Evolutionary conservation across 2,888 invertebrate species (phyloP).

Genomic region (Drosophila formosana): DNA sequence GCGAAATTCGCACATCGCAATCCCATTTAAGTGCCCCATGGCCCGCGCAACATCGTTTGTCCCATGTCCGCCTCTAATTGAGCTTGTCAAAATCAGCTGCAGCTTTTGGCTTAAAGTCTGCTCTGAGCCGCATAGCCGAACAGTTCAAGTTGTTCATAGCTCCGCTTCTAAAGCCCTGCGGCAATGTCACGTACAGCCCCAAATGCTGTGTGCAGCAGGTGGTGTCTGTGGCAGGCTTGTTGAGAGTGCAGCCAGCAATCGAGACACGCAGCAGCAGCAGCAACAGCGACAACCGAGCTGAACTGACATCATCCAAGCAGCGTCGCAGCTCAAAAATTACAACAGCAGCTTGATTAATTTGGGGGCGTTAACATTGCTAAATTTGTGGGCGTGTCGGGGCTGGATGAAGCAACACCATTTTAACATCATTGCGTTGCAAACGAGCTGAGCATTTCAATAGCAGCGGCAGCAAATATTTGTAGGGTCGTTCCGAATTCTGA

Average conservation of each 20-base stretch:
- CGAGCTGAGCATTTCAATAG: slow-evolving; percentile 29
- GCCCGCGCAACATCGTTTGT: background rate
- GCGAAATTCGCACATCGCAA: slow-evolving; percentile 13
- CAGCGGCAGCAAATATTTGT: background rate
- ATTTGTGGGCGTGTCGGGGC: slow-evolving; percentile 70
- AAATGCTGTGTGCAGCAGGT: slow-evolving; percentile 34
- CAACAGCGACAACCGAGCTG: slow-evolving; percentile 13
- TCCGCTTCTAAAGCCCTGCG: background rate
- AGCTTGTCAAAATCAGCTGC: slow-evolving; percentile 75
- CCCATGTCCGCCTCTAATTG: slow-evolving; percentile 63
- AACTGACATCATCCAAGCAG: too few relatives aligned
- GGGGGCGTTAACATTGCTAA: slow-evolving; percentile 68
- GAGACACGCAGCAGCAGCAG: slow-evolving; percentile 43
- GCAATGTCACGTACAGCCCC: slow-evolving; percentile 60
- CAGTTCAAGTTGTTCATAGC: slow-evolving; percentile 28
- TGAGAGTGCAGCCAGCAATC: slow-evolving; percentile 42
- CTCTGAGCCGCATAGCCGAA: slow-evolving; percentile 27
- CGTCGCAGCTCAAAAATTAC: slow-evolving; percentile 58
- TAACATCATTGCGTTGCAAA: slow-evolving; percentile 35
- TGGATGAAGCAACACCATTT: slow-evolving; percentile 70
- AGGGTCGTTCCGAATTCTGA: slow-evolving; percentile 7
- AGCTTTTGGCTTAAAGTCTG: slow-evolving; percentile 13
- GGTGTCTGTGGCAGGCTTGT: slow-evolving; percentile 2
- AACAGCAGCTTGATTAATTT: slow-evolving; percentile 80
- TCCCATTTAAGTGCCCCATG: slow-evolving; percentile 10